Evolutionary conservation across 1,140 invertebrate species (phyloP).

Genomic region (Mercenaria mercenaria): DNA sequence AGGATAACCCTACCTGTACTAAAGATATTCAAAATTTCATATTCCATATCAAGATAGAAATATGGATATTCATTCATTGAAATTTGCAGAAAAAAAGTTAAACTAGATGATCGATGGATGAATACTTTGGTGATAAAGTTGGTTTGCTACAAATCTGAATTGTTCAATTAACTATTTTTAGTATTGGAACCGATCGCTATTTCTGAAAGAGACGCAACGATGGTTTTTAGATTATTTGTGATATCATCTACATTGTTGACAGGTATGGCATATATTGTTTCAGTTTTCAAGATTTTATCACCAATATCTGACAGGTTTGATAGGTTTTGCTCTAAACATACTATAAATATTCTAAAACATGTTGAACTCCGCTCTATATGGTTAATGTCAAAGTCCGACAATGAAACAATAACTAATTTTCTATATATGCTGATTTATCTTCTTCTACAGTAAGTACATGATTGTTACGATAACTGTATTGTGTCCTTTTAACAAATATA

Average conservation of each 20-base stretch:
- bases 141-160: too few species aligned
- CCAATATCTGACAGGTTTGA: background rate
- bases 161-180: too few species aligned
- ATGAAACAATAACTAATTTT: background rate
- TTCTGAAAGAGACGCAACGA: background rate
- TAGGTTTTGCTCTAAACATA: background rate
- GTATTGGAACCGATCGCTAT: background rate
- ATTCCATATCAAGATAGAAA: too few species aligned
- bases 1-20: too few species aligned
- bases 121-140: too few species aligned
- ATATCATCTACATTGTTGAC: background rate
- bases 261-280: background rate
- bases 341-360: too few species aligned
- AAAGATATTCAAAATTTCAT: too few species aligned
- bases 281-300: background rate
- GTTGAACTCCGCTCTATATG: too few species aligned
- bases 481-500: too few species aligned
- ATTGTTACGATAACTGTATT: too few species aligned
- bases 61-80: constrained; percentile 1
- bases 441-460: too few species aligned
- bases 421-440: background rate
- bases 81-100: background rate
- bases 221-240: background rate
- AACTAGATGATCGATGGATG: background rate
- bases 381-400: too few species aligned